Base-by-base conservation (phyloP, 2,113 vertebrate genomes). In the Petrocephalus microphthalmus region DNA sequence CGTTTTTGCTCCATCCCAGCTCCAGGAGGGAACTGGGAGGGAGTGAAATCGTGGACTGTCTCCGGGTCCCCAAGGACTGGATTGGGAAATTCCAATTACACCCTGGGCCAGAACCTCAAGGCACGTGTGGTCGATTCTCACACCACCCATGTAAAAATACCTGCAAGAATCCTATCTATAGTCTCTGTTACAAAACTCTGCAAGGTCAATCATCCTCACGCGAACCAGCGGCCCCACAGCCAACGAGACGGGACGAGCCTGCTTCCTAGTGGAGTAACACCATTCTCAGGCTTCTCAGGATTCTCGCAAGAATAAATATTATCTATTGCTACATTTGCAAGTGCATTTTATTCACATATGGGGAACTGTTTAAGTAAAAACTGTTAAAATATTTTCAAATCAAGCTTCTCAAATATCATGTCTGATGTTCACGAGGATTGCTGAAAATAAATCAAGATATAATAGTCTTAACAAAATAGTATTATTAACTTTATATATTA, bases 101-200 rank as follows among this genome's bases (percentile, higher is more conserved):
- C 89, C 89, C 86, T 91, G 87, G 91, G 90, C 92, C 92, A 91
- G 89, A 93, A 47, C 52, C 85, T 71, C 84, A 95, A 95, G 94
- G 94, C 94, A 95, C 94, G 91, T 91, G 92, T 92, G 92, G 92
- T 90, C 91, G 92, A 93, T 89, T 71, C 64, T 90, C 91, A 49
- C 87, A 89, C 88, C 87, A 52, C 67, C 88, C 88, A 33, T 86
- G 84, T 8, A 57, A 89, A 78, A 67, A 29, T 78, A 52, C 90
- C 89, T 52, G 47, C 64, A 87, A 29, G 42, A 33, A 81, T 57
- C 88, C 85, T 82, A 29, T 37, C 33, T 53, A 60, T 37, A 60
- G 29, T 49, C n/a, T 84, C 83, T 37, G 83, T 45, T 52, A 67
- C 57, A 86, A 51, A n/a, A 56, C 53, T 33, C 88, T 33, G 84